Evolutionary conservation across 2,797 vertebrate genomes (phyloP), one percentile per base, ranked within the genome.

Genomic region (Sciurus carolinensis): DNA sequence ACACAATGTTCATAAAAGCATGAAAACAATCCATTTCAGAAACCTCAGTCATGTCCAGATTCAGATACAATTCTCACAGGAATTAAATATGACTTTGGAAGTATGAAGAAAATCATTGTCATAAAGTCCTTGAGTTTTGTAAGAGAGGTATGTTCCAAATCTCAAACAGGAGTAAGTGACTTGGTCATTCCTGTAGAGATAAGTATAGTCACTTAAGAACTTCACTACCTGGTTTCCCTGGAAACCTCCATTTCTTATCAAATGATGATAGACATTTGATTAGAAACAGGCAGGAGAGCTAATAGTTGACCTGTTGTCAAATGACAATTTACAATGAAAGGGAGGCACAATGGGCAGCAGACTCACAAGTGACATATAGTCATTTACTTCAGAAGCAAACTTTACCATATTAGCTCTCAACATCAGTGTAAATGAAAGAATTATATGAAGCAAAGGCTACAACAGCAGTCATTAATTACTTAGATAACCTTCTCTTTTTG

Each of bases 161-260:
- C 44, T 50, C 15, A 75, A 14, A 62, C 14, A 54, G 67, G 12
- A 90, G 42, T 28, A 75, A n/a, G 66, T 67, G 33, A n/a, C 81
- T 72, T 64, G 8, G 20, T 67, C 59, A 42, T 86, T 86, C 42
- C 9, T 33, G 1, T 66, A 57, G 30, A 86, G 24, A 36, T 80
- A 79, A 62, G 39, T 9, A 8, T 67, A 87, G 33, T 50, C 8
- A 76, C 13, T 82, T 76, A 76, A 72, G 59, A 91, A 77, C 11
- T 42, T 62, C 8, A 95, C 30, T 57, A 66, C 7, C 24, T 77
- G n/a, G 36, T 93, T 91, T 75, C 90, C 72, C 76, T 90, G 66
- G 87, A 93, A 71, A 93, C 44, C 39, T 73, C 67, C 36, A 54
- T 89, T 82, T 95, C 28, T 71, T 85, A 67, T 5, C 20, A 71